A percentile compares a stretch with the other conserved stretches of the same genome.
phyloP scores from a whole-genome alignment of 2,797 vertebrate genomes.

The Ptychobarbus kaznakovi region DNA sequence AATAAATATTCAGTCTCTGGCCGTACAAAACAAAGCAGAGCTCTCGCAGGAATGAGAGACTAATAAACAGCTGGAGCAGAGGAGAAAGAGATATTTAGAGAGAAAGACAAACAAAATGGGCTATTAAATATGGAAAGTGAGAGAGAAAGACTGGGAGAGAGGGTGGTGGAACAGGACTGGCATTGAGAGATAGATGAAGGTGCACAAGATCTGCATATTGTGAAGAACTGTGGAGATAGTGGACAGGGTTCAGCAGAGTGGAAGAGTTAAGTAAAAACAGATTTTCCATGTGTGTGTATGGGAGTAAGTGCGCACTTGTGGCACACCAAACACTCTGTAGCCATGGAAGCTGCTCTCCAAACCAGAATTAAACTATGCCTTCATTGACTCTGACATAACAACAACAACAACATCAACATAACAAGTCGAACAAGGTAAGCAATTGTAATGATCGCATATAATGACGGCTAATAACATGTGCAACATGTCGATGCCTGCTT shows the following conservation, averaged over 20 bases:
- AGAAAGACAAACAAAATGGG: slow-evolving; percentile 24
- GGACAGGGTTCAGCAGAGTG: slow-evolving; percentile 56
- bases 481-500: slow-evolving; percentile 52
- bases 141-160: slow-evolving; percentile 3
- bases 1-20: slow-evolving; percentile 44
- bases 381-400: slow-evolving; percentile 65
- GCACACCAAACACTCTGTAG: slow-evolving; percentile 59
- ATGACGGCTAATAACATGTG: slow-evolving; percentile 44
- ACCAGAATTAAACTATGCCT: slow-evolving; percentile 48
- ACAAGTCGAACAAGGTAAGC: slow-evolving; percentile 43
- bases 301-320: slow-evolving; percentile 26
- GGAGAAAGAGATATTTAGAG: slow-evolving; percentile 38
- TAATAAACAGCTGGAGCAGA: slow-evolving; percentile 42
- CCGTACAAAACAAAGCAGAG: slow-evolving; percentile 43
- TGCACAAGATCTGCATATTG: background rate
- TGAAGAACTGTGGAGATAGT: slow-evolving; percentile 10
- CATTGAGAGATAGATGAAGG: background rate
- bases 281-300: slow-evolving; percentile 63
- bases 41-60: slow-evolving; percentile 40
- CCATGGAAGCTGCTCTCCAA: slow-evolving; percentile 36
- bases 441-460: slow-evolving; percentile 37
- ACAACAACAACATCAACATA: slow-evolving; percentile 57
- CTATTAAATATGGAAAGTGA: slow-evolving; percentile 31
- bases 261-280: slow-evolving; percentile 73
- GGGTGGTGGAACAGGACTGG: background rate